These are phyloP conservation scores for Eumaeus atala DNA, from an alignment of 1,140 invertebrate genomes.

Conservation along the genomic window DNA sequence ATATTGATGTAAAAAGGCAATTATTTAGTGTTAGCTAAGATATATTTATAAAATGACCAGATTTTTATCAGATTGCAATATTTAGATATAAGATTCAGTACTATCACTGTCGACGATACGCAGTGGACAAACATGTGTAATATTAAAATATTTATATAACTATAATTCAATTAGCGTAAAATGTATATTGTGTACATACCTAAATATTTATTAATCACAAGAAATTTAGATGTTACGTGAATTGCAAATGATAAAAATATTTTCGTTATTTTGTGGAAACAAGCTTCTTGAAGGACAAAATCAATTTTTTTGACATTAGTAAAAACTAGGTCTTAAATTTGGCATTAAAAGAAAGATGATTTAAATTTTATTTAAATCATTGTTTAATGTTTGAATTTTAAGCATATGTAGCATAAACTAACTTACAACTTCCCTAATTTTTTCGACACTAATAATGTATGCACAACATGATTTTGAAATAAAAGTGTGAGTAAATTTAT, in stretches of 20 bases:
- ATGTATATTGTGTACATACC: slow-evolving; percentile 61
- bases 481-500: slow-evolving; percentile 26
- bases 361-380: too few species aligned
- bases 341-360: too few species aligned
- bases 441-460: not conserved
- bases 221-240: not conserved
- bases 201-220: slow-evolving; percentile 8
- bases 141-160: slow-evolving; percentile 42
- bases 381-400: too few species aligned
- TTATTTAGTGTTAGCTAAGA: slow-evolving; percentile 37
- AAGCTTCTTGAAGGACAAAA: too few species aligned
- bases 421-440: too few species aligned
- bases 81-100: slow-evolving; percentile 68
- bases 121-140: slow-evolving; percentile 63
- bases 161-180: slow-evolving; percentile 24
- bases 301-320: too few species aligned
- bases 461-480: not conserved
- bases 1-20: slow-evolving; percentile 57
- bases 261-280: too few species aligned
- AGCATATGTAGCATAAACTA: too few species aligned
- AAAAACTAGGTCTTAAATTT: too few species aligned
- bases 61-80: slow-evolving; percentile 73
- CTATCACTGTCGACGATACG: slow-evolving; percentile 64
- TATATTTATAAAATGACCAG: slow-evolving; percentile 64
- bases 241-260: too few species aligned